Base-by-base conservation (phyloP, 2,113 vertebrate genomes). In the Fulica atra region DNA sequence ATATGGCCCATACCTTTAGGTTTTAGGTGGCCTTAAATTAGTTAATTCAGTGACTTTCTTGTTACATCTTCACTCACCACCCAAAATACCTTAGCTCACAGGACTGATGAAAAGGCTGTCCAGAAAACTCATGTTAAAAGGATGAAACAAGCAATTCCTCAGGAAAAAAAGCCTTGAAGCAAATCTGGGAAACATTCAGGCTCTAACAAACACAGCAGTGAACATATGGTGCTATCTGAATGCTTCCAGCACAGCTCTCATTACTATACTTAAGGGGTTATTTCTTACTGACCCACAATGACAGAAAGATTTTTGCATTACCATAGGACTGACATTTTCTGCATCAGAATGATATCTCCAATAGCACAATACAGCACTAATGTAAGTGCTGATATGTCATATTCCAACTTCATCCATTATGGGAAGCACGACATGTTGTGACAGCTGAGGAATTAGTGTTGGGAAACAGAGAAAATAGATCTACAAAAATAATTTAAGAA, bases 381-480 rank as follows among this genome's bases (percentile, higher is more conserved):
- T 14, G 65, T 64, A 81, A 91, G 88, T 81, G 87, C 57, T 92
- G 86, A 81, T 73, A 38, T 61, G 6, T 31, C 57, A 81, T 46
- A 78, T 77, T 69, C 35, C 38, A 73, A 29, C 31, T 33, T 88
- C 44, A 64, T 94, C 81, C 46, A 29, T 79, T 81, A 84, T 36
- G 40, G 73, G 84, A 86, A 79, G 28, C 66, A 83, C 2, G 19
- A 74, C 59, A 59, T 3, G 16, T 38, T 74, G 56, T 84, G 89
- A 81, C 91, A 82, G 33, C 48, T 92, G 40, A 91, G 44, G 63
- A 94, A 91, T 91, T 70, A 93, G 18, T 74, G 33, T 26, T 93
- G 64, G 71, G 73, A 93, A 88, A 46, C 3, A 21, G 44, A 90
- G 36, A 74, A 94, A 91, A 85, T 23, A 60, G 15, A 86, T 83